Percentiles rank a stretch among this genome's conserved stretches.
These are phyloP conservation scores for Corynorhinus townsendii DNA, from an alignment of 2,113 vertebrate species.

Conservation along the genomic window DNA sequence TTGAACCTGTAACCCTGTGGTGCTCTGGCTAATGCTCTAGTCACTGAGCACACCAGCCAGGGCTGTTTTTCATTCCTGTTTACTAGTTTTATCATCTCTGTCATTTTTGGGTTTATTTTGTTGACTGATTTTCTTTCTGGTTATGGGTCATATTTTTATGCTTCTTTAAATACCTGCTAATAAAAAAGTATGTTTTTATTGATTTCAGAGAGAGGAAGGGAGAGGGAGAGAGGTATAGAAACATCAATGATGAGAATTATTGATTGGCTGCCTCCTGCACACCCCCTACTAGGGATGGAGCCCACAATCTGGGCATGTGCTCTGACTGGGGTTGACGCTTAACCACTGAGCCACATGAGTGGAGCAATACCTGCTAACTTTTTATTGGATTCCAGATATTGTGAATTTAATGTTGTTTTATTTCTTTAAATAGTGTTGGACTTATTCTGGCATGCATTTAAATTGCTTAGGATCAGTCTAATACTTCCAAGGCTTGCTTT, in stretches of 20 bases:
- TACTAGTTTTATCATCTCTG: background rate
- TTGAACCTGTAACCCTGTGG: no score
- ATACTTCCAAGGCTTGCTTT: constrained; percentile 7
- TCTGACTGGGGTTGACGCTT: no score
- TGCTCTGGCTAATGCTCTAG: no score
- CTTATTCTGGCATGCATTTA: constrained; percentile 10
- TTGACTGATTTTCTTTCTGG: background rate
- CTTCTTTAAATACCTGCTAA: constrained; percentile 26
- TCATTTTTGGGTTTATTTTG: background rate
- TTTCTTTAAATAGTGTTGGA: constrained; percentile 31
- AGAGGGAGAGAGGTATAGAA: no score
- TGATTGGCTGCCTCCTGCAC: no score
- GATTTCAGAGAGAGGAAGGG: no score
- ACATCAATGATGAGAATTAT: no score
- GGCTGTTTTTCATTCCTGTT: background rate
- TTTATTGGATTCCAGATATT: background rate
- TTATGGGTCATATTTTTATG: background rate
- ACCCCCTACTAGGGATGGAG: no score
- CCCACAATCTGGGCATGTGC: no score
- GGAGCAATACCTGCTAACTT: constrained; percentile 9
- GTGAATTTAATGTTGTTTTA: constrained; percentile 8
- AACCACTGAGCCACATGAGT: no score
- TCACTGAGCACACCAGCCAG: no score
- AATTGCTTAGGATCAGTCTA: constrained; percentile 36
- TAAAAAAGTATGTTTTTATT: no score